Evolutionary conservation across 2,888 invertebrate genomes (phyloP).

Genomic region (Agrotis exclamationis): DNA sequence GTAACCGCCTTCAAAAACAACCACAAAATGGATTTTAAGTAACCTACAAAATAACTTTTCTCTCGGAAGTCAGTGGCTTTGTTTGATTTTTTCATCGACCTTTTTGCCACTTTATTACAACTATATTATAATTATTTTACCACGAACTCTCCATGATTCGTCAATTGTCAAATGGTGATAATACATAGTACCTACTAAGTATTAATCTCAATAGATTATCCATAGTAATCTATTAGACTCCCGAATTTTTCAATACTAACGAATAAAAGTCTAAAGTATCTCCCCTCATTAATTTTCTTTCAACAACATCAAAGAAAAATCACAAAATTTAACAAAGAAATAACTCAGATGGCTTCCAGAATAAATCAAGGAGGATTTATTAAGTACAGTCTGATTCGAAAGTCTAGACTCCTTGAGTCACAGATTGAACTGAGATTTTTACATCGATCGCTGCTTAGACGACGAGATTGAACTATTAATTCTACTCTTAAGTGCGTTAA

Average conservation of each 20-base stretch:
- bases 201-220: not conserved
- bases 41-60: too few species aligned
- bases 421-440: conserved; percentile 41
- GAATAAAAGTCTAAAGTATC: not conserved
- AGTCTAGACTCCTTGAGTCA: conserved; percentile 33
- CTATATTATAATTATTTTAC: too few species aligned
- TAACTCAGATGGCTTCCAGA: conserved; percentile 31
- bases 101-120: too few species aligned
- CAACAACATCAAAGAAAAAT: conserved; percentile 10
- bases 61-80: too few species aligned
- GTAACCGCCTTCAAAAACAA: too few species aligned
- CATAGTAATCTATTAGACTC: not conserved
- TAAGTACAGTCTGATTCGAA: conserved; percentile 24
- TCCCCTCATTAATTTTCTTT: not conserved
- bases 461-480: conserved; percentile 49
- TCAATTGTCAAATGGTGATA: too few species aligned
- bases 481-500: conserved; percentile 20
- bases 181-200: too few species aligned
- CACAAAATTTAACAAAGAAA: conserved; percentile 26
- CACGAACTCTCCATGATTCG: too few species aligned
- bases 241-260: not conserved
- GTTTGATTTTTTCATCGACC: too few species aligned
- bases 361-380: conserved; percentile 46
- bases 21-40: too few species aligned
- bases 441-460: conserved; percentile 21